Evolutionary conservation across 2,113 vertebrate species (phyloP).

Genomic region (Ceyx cyanopectus): DNA sequence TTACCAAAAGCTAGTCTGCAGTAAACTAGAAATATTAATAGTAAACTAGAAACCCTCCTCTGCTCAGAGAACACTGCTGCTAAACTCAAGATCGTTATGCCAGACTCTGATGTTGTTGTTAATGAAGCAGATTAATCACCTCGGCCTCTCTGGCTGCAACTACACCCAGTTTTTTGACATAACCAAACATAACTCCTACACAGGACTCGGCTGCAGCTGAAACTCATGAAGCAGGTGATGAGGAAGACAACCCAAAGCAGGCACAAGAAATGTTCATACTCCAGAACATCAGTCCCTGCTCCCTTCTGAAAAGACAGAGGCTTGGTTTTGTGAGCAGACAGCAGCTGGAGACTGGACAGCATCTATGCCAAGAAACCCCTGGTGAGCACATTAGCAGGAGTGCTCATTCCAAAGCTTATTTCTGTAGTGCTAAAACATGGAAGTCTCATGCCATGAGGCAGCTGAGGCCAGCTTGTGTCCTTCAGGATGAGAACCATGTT

Average conservation of each 20-base stretch:
- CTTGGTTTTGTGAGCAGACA: neutral
- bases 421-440: neutral
- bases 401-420: neutral
- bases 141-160: neutral
- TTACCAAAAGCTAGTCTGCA: neutral
- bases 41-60: neutral
- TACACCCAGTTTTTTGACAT: neutral
- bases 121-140: neutral
- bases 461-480: neutral
- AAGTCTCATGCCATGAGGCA: neutral
- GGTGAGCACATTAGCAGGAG: neutral
- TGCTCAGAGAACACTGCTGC: neutral
- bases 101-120: neutral
- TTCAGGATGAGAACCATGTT: neutral
- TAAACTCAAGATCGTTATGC: neutral
- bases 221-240: neutral
- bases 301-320: neutral
- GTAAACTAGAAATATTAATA: neutral
- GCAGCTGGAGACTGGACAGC: neutral
- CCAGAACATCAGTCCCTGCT: neutral
- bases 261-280: neutral
- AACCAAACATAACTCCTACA: neutral
- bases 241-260: neutral
- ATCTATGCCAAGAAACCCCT: neutral
- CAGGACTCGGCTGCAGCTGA: neutral